Percentiles rank a stretch among this genome's conserved stretches.
Conservation (phyloP, 2,113 vertebrate genomes). For the Steatornis caripensis region DNA sequence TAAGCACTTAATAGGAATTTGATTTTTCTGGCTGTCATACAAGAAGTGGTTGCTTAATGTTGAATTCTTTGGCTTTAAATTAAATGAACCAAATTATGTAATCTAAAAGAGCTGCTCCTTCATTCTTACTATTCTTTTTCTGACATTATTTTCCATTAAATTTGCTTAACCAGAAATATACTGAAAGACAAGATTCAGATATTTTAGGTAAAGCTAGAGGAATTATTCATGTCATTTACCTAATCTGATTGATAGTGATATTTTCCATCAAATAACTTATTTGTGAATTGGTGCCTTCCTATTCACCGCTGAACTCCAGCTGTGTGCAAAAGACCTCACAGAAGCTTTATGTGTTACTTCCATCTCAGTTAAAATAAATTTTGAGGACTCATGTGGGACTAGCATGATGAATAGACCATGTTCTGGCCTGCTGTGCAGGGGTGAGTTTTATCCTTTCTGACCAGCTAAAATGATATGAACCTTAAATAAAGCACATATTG, state of each 20-base stretch:
- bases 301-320: neutral
- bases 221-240: neutral
- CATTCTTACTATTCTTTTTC: neutral
- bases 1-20: neutral
- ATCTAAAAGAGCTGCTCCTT: neutral
- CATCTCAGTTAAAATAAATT: neutral
- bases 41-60: neutral
- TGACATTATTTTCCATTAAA: neutral
- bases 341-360: neutral
- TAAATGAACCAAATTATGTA: neutral
- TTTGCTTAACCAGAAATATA: neutral
- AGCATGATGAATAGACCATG: slow-evolving; percentile 2
- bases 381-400: slow-evolving; percentile 7
- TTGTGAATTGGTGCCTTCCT: neutral
- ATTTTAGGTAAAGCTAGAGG: neutral
- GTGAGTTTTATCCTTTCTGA: slow-evolving; percentile 25
- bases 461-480: neutral
- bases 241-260: neutral
- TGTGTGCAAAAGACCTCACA: neutral
- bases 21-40: neutral
- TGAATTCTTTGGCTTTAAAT: neutral
- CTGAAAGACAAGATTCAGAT: neutral
- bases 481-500: slow-evolving; percentile 57
- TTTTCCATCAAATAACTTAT: neutral
- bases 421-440: neutral